Evolutionary conservation across 1,140 invertebrate species (phyloP).

Genomic region (Drosophila kurseongensis): DNA sequence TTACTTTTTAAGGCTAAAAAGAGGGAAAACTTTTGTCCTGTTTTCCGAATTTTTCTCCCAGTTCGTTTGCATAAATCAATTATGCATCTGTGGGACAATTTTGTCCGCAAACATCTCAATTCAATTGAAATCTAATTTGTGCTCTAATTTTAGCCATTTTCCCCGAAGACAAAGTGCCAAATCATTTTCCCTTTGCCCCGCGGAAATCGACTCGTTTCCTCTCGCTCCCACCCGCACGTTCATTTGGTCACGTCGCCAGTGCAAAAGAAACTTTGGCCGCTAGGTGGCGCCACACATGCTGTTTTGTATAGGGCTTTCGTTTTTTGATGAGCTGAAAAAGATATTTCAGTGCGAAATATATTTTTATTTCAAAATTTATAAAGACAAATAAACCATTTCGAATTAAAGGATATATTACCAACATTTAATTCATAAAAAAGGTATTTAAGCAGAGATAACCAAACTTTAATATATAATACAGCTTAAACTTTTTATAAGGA

Average conservation of each 20-base stretch:
- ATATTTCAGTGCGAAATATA: neutral
- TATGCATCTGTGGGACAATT: slow-evolving; percentile 69
- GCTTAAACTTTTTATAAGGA: no score
- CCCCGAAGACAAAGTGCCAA: slow-evolving; percentile 22
- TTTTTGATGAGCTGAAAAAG: neutral
- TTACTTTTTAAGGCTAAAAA: slow-evolving; percentile 7
- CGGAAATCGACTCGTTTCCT: neutral
- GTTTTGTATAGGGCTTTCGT: slow-evolving; percentile 1
- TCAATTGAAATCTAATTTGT: slow-evolving; percentile 62
- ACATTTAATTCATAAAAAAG: no score
- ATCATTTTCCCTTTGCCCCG: slow-evolving; percentile 11
- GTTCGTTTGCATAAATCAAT: slow-evolving; percentile 72
- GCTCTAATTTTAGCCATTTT: slow-evolving; percentile 49
- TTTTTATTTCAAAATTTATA: neutral
- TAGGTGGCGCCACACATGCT: slow-evolving; percentile 57
- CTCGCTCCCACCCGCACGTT: slow-evolving; percentile 11
- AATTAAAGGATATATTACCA: no score
- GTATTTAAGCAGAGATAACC: no score
- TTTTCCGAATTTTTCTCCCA: slow-evolving; percentile 6
- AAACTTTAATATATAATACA: no score
- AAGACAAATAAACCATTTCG: no score
- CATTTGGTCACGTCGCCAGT: slow-evolving; percentile 24
- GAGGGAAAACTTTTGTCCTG: slow-evolving; percentile 11
- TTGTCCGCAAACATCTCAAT: slow-evolving; percentile 52
- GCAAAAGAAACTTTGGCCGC: slow-evolving; percentile 31